Conservation (phyloP, 2,113 vertebrate species). For the Anolis carolinensis region DNA sequence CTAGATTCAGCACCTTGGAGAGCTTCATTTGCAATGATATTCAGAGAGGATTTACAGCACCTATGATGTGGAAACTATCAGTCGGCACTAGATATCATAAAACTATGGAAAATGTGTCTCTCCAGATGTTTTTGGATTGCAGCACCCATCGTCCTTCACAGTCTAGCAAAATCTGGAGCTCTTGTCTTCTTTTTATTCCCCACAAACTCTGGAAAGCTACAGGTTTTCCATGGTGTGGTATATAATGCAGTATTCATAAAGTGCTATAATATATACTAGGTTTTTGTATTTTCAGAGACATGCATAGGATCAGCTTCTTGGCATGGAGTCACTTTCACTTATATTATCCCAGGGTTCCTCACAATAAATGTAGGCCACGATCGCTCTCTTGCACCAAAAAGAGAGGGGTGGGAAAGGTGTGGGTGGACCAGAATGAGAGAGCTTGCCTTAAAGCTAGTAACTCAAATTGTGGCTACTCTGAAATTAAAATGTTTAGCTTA, state of each 20-base stretch:
- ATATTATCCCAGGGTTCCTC: neutral
- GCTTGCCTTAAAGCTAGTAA: neutral
- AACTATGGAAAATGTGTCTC: neutral
- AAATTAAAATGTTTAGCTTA: neutral
- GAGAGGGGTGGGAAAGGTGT: accelerated
- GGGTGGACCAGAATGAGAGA: too few relatives aligned
- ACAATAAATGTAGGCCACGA: neutral
- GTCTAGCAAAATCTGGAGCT: neutral
- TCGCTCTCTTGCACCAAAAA: neutral
- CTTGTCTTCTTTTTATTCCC: neutral
- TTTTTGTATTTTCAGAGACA: neutral
- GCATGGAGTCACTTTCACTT: neutral
- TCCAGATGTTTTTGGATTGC: neutral
- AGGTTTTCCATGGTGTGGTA: neutral
- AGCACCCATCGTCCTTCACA: neutral
- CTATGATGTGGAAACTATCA: too few relatives aligned
- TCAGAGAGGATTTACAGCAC: too few relatives aligned
- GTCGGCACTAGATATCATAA: too few relatives aligned
- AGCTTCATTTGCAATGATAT: too few relatives aligned
- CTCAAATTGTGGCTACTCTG: neutral
- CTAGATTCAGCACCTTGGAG: too few relatives aligned
- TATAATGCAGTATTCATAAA: neutral
- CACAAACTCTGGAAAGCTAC: neutral
- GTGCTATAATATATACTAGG: too few relatives aligned
- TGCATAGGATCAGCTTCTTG: neutral